phyloP scores from a whole-genome alignment of 2,888 invertebrate genomes.

The Dendrolimus pini region DNA sequence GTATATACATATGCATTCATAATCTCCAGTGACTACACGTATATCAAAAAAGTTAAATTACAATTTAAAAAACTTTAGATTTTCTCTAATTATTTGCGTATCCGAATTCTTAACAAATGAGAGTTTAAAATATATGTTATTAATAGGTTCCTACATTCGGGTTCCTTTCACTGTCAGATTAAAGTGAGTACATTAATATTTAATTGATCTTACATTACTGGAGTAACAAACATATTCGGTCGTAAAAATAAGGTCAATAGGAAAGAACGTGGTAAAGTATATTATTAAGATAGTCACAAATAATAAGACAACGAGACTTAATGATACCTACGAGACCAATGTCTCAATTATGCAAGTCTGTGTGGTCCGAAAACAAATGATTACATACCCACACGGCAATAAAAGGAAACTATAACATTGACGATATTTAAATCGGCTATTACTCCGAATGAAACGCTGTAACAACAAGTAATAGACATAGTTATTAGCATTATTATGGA shows the following conservation, averaged over 20 bases:
- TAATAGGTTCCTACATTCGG: too few species aligned
- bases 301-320: constrained; percentile 39
- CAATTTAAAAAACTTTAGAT: too few species aligned
- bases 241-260: not conserved
- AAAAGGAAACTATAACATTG: constrained; percentile 55
- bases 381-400: constrained; percentile 49
- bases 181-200: too few species aligned
- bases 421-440: constrained; percentile 63
- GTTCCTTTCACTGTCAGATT: too few species aligned
- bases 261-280: not conserved
- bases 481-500: constrained; percentile 58
- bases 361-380: constrained; percentile 59
- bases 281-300: constrained; percentile 9
- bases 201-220: too few species aligned
- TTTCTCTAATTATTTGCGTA: too few species aligned
- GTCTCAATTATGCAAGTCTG: constrained; percentile 64
- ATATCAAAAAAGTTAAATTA: too few species aligned
- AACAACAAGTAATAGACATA: constrained; percentile 59
- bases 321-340: constrained; percentile 51
- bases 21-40: too few species aligned
- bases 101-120: too few species aligned
- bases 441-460: constrained; percentile 51
- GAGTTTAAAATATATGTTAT: too few species aligned
- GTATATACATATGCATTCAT: too few species aligned
- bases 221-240: too few species aligned